Evolutionary conservation across 2,113 vertebrate species (phyloP).

Genomic region (Hippocampus guttulatus): DNA sequence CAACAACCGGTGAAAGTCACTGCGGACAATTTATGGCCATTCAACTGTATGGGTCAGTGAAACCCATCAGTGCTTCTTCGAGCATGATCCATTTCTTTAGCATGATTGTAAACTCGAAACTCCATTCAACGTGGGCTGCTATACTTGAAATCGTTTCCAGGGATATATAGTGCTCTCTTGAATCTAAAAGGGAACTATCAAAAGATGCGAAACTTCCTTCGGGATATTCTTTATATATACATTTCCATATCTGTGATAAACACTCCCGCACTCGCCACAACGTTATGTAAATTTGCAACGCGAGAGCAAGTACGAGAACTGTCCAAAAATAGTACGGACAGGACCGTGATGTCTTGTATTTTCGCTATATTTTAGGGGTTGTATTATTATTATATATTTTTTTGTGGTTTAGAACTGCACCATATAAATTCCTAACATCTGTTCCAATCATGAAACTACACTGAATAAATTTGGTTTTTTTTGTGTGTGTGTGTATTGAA

Average conservation of each 20-base stretch:
- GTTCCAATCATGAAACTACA: too few species aligned
- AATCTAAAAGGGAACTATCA: conserved; percentile 24
- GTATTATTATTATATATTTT: not conserved
- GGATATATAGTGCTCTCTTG: conserved; percentile 26
- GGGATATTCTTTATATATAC: conserved; percentile 8
- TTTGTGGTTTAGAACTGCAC: not conserved
- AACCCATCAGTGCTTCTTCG: conserved; percentile 41
- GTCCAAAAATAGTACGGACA: not conserved
- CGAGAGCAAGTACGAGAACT: not conserved
- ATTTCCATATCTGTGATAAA: not conserved
- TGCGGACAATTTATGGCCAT: conserved; percentile 32
- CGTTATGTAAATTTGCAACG: not conserved
- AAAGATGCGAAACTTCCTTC: conserved; percentile 9
- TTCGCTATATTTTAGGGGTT: not conserved
- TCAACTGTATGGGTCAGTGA: conserved; percentile 41
- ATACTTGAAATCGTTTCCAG: conserved; percentile 13
- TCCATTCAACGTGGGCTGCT: conserved; percentile 14
- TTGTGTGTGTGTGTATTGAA: too few species aligned
- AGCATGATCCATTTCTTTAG: conserved; percentile 44
- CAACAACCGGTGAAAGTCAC: conserved; percentile 27
- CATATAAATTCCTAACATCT: not conserved
- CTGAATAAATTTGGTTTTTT: too few species aligned
- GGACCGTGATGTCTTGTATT: not conserved
- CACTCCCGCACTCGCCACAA: not conserved
- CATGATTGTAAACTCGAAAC: conserved; percentile 35